phyloP scores from a whole-genome alignment of 2,113 vertebrate genomes.

The Hippocampus barbouri region DNA sequence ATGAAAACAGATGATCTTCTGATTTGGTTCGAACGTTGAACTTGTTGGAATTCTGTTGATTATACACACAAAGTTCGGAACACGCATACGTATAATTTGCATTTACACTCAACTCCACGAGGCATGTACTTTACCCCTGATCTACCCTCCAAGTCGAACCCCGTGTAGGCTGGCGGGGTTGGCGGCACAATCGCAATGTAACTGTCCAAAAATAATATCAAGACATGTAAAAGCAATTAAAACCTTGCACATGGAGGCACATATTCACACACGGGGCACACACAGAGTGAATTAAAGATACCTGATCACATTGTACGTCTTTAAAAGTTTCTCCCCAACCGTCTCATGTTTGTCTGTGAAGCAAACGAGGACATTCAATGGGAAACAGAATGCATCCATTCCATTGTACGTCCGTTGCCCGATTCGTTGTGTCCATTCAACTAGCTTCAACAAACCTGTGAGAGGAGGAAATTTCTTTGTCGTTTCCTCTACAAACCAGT shows the following conservation, averaged over 20 bases:
- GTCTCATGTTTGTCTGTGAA: constrained; percentile 79
- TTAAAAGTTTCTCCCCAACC: constrained; percentile 78
- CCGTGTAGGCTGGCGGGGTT: constrained; percentile 82
- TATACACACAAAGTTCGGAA: not conserved
- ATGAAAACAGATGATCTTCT: constrained; percentile 81
- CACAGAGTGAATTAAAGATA: constrained; percentile 41
- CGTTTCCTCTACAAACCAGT: constrained; percentile 90
- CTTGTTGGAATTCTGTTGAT: constrained; percentile 71
- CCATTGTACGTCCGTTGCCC: not conserved
- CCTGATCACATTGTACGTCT: constrained; percentile 79
- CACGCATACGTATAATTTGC: not conserved
- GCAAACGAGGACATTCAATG: constrained; percentile 7
- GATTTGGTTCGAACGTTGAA: constrained; percentile 82
- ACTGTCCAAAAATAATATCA: constrained; percentile 58
- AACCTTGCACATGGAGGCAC: not conserved
- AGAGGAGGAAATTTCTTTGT: constrained; percentile 81
- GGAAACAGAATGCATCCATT: not conserved
- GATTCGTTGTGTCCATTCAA: no score
- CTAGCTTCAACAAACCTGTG: constrained; percentile 65
- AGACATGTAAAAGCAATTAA: not conserved
- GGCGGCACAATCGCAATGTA: constrained; percentile 86
- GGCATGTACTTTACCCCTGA: constrained; percentile 60
- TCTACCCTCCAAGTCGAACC: constrained; percentile 46
- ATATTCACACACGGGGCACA: not conserved
- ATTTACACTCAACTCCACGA: not conserved